Base-by-base conservation (phyloP, 2,888 invertebrate species). In the Spilarctia lutea region DNA sequence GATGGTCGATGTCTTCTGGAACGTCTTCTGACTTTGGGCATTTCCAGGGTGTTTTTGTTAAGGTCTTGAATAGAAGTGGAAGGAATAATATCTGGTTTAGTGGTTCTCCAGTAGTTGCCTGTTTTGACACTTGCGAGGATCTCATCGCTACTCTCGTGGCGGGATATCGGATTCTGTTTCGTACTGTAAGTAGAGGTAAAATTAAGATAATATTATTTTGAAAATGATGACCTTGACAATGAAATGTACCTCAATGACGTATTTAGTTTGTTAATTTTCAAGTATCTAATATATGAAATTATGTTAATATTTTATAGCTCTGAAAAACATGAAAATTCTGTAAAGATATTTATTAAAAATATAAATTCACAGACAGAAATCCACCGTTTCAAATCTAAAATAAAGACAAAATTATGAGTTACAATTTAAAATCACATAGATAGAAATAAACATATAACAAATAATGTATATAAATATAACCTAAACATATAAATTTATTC, bases 21-120 rank as follows among this genome's bases (percentile, higher is more conserved):
- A 18, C 92, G 85, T 81, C 94, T 84, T 20, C 91, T 87, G 18
- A 92, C 88, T 73, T 88, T 91, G 0, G 93, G 92, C 7, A 87
- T 80, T 35, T 92, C 92, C 18, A 85, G 63, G 3, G 81, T 82
- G 18, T 88, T 86, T 70, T 83, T 83, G 48, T 85, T 75, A 6
- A 88, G 79, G 13, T 91, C 90, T 72, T 91, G 91, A 63, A 80
- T 77, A 24, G 91, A 91, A 7, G 89, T 81, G 3, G 92, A 89
- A 0, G 95, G 94, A 6, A 96, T 94, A 70, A 96, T 91, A 81
- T 96, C 96, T 0, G 96, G 96, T 81, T 95, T 95, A 0, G 93
- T 90, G 42, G 85, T 94, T 69, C 95, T 84, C 95, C 95, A 95
- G 82, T 92, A 96, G 81, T 90, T 91, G 0, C 96, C 96, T 0